Conservation (phyloP, 2,113 vertebrate species). For the Coptodon bakossiorum region DNA sequence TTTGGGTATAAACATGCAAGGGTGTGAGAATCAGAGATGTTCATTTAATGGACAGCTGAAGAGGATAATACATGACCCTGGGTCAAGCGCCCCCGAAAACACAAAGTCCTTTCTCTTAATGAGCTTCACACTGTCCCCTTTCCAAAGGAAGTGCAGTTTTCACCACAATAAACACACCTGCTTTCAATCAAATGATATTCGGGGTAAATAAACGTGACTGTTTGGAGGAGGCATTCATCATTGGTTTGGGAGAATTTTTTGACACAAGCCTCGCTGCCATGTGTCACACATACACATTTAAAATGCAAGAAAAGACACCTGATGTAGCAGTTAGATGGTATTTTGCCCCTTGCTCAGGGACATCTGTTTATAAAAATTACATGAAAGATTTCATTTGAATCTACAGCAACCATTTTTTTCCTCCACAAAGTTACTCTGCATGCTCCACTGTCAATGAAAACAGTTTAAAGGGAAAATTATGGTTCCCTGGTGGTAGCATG, state of each 20-base stretch:
- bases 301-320: neutral
- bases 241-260: neutral
- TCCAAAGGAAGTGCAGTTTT: neutral
- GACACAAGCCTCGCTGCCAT: neutral
- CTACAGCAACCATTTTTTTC: neutral
- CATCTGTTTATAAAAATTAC: neutral
- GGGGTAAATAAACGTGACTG: neutral
- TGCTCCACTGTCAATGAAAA: neutral
- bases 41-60: neutral
- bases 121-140: neutral
- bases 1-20: neutral
- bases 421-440: neutral
- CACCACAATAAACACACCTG: neutral
- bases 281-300: neutral
- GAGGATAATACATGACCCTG: neutral
- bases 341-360: neutral
- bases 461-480: neutral
- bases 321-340: neutral
- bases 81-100: neutral
- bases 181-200: neutral
- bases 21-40: slow-evolving; percentile 8
- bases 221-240: neutral
- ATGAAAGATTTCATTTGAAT: neutral
- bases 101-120: neutral
- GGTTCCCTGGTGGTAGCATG: neutral